Evolutionary conservation across 2,888 invertebrate genomes (phyloP).

Genomic region (Andrena bicolor): DNA sequence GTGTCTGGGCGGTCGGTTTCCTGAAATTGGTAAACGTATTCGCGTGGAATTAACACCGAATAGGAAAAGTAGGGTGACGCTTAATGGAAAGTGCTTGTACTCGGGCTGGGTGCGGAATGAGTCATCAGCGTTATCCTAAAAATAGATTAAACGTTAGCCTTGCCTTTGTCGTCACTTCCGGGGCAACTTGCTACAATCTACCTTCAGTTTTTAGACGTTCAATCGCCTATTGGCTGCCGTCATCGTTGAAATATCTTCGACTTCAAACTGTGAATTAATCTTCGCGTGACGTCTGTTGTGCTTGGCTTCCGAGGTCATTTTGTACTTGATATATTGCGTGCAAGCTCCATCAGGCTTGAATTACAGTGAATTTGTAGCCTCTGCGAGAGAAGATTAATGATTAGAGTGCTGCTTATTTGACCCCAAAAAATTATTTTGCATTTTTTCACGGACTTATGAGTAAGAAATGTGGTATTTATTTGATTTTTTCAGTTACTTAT

Average conservation of each 20-base stretch:
- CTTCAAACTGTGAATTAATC: not conserved
- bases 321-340: too few relatives aligned
- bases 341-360: too few relatives aligned
- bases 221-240: not conserved
- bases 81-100: constrained; percentile 67
- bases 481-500: too few relatives aligned
- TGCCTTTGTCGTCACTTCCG: constrained; percentile 16
- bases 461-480: too few relatives aligned
- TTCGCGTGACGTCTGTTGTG: too few relatives aligned
- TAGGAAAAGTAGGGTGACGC: constrained; percentile 30
- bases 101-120: constrained; percentile 16
- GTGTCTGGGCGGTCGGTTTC: not conserved
- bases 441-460: too few relatives aligned
- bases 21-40: constrained; percentile 59
- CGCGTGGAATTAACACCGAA: constrained; percentile 59
- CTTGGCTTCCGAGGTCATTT: too few relatives aligned
- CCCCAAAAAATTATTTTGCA: too few relatives aligned
- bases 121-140: constrained; percentile 38
- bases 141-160: constrained; percentile 38
- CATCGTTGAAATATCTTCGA: not conserved
- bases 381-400: too few relatives aligned
- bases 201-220: not conserved
- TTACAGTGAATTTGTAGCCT: too few relatives aligned
- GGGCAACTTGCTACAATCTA: not conserved
- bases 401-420: too few relatives aligned